Evolutionary conservation across 2,888 invertebrate species (phyloP), one percentile per base, ranked within the genome.

Genomic region (Cheilosia variabilis): DNA sequence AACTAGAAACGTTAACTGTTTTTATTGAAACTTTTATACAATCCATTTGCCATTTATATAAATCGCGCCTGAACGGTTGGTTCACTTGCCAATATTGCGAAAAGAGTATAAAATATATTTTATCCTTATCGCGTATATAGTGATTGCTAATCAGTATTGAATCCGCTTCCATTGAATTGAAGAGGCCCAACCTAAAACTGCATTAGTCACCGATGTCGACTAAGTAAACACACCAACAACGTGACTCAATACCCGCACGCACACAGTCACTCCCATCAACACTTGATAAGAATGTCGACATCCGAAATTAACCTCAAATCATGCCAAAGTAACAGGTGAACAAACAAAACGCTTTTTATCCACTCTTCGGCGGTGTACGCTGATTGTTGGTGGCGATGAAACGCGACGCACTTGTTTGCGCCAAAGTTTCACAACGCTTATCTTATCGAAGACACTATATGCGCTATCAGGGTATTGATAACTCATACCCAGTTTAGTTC

Each of bases 361-460:
- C 58, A 17, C 50, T 63, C 41, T 43, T 62, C 7, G 41, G 27
- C 31, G 45, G 34, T 22, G 34, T 47, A 43, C 37, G 37, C 37
- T 47, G 7, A 2, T 47, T 17, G 17, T n/a, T 62, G 43, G 27
- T 22, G 45, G n/a, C 24, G 13, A 24, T 62, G 31, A 19, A 31
- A 50, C 0, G 34, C 66, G 47, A 83, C 72, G 83, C 80, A 79
- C 75, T 75, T 84, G 84, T 65, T 65, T 50, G 58, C 34, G 68
- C 63, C 52, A 53, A 69, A 50, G 69, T 84, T 84, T 75, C 83
- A 79, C 73, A 84, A 75, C 9, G 24, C 53, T 80, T 84, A 84
- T 84, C 84, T 84, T 80, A 84, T 84, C 84, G 71, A 1, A 50
- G 22, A 65, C 31, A 52, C 55, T 71, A n/a, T 78, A 37, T 13